Base-by-base conservation (phyloP, 2,113 vertebrate genomes). In the Pluvialis apricaria region DNA sequence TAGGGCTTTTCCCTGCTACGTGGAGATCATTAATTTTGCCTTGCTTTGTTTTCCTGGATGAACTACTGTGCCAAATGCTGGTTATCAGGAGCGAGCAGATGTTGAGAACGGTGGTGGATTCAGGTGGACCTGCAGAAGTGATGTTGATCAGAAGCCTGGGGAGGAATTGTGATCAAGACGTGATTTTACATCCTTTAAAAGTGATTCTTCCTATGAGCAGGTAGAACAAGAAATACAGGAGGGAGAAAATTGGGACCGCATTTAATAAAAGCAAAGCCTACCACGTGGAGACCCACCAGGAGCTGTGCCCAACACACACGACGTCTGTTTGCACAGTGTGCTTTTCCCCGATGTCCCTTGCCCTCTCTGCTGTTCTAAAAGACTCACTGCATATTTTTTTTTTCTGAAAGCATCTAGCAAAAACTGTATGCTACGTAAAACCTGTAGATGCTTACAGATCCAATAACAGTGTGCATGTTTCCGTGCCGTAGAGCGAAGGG, bases 321-420 rank as follows among this genome's bases (percentile, higher is more conserved):
- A 31, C 4, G 6, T 36, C 80, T 21, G 11, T 61, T 65, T 10
- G 26, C 65, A 25, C 32, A 7, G 2, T 2, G 11, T 0, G 0
- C 83, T 47, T 49, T 64, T 10, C 51, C 65, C 28, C 6, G 0
- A 4, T 0, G 1, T 47, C 47, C 76, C n/a, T 54, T 8, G 3
- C 72, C 61, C 44, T 40, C 68, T 45, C 24, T 3, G 15, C 68
- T 47, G 32, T 34, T 49, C 49, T 32, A 8, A 17, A 57, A 78
- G n/a, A 8, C 68, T 40, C 52, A 1, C 25, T 49, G 83, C 20
- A 0, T 20, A 57, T 34, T 42, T 68, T 17, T 20, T 61, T 34
- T 45, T 68, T 15, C 68, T 13, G 68, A 49, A 84, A 3, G 11
- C 88, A 18, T 5, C 62, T 16, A 16, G 21, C 20, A 2, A 22